Base-by-base conservation (phyloP, 2,113 vertebrate species). In the Neopipo cinnamomea region DNA sequence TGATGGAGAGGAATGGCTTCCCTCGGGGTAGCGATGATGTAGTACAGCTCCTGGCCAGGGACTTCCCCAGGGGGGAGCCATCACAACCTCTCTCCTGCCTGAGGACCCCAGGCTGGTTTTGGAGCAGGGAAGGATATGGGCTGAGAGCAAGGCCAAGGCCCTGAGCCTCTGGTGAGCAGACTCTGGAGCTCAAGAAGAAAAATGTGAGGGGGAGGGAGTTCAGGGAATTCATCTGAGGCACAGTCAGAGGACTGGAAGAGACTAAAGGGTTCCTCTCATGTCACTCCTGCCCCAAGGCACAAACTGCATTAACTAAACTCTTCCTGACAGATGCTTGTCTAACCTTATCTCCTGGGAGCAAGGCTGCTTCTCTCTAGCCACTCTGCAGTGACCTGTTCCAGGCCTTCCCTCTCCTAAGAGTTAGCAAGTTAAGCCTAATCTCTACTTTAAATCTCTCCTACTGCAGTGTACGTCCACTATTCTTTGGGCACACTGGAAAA, bases 181-280 rank as follows among this genome's bases (percentile, higher is more conserved):
- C 10, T 67, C 39, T 44, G 59, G 31, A 92, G 18, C 8, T 33
- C 21, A 53, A 83, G 19, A 63, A 46, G 11, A 13, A 41, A 59
- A 58, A 85, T 14, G 14, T 6, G 42, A 85, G 4, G 3, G 12
- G 11, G 4, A 65, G 3, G 4, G 8, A 49, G 10, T 6, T 24
- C 71, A 78, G 14, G 4, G 12, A 67, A 56, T 52, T 18, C 0
- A 0, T 27, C 41, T 1, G 0, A 88, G 30, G 11, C 9, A 55
- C 13, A 55, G 13, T 46, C 53, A 65, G 33, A 84, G 21, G 24
- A 18, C 25, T 90, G 50, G 50, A 67, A 78, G 41, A 78, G n/a
- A 24, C 42, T 49, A 22, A 71, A 16, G 8, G 41, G 8, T 1
- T 66, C 55, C 20, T 92, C 19, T 80, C 8, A 3, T 14, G 13